Evolutionary conservation across 2,113 vertebrate species (phyloP), one percentile per base, ranked within the genome.

Genomic region (Eolophus roseicapilla): DNA sequence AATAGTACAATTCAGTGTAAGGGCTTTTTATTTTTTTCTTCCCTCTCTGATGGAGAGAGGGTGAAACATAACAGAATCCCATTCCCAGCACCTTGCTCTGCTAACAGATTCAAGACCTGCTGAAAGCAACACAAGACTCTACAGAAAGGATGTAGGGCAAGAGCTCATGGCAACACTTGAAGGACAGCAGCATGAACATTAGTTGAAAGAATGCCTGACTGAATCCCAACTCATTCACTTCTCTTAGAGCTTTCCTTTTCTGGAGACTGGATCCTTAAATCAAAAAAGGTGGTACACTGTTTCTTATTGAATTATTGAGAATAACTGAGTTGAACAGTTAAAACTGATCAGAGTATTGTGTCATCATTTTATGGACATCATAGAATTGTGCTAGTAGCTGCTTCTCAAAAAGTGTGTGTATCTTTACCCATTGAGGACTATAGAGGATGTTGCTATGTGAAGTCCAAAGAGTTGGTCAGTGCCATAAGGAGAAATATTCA

Each of bases 141-240:
- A 27, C 67, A 76, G 50, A 46, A 53, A 64, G 18, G 39, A 47
- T 41, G 4, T 7, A 70, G 57, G 59, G 50, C 57, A 59, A 50
- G 55, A 92, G 28, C 57, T 85, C 43, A 12, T 16, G 70, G 29
- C 43, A 71, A 20, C 10, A 6, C 57, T 92, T 20, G 11, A 59
- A 77, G 70, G 52, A 37, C 11, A 11, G 3, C 0, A 43, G 14
- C 16, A 2, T 0, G 12, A 90, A 24, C 9, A 3, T 57, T 39
- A 74, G 10, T 62, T 60, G 46, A 17, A 52, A 16, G 33, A 89
- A 20, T 20, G 21, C 14, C 41, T 67, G 3, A 3, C 20, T n/a
- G 57, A 76, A 62, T 64, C 57, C n/a, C 47, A 37, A 18, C 33
- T 31, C 23, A 44, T 31, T 73, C n/a, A 3, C 27, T 88, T 59